Percentiles rank a stretch among this genome's conserved stretches.
These are phyloP conservation scores for Andrena marginata DNA, from an alignment of 2,888 invertebrate species.

Conservation along the genomic window DNA sequence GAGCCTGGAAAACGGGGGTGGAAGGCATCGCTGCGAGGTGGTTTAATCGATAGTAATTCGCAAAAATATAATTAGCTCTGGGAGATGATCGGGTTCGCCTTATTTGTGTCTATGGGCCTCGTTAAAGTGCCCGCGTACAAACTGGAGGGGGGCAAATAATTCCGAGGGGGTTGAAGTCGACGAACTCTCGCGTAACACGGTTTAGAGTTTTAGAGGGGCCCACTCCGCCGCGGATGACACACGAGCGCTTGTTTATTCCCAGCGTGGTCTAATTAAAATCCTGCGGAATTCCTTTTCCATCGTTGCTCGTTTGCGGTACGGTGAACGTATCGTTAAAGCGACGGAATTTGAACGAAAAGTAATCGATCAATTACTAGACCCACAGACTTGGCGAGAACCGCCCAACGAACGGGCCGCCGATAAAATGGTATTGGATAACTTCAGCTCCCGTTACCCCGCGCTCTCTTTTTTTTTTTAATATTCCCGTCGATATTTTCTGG, in stretches of 20 bases:
- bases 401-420: background rate
- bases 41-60: constrained; percentile 53
- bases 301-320: background rate
- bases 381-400: background rate
- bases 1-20: background rate
- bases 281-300: background rate
- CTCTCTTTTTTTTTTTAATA: background rate
- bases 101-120: constrained; percentile 11
- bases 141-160: constrained; percentile 41
- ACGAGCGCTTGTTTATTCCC: constrained; percentile 41
- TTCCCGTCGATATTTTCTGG: background rate
- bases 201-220: constrained; percentile 12
- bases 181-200: background rate
- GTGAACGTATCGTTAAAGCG: background rate
- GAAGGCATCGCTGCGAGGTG: background rate
- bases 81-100: background rate
- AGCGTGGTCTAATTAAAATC: constrained; percentile 51
- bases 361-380: background rate
- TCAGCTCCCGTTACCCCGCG: background rate
- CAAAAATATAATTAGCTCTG: constrained; percentile 48
- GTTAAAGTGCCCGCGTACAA: constrained; percentile 17
- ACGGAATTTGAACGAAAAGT: background rate
- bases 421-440: background rate
- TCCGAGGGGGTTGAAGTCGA: constrained; percentile 10
- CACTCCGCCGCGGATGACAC: constrained; percentile 28